Conservation (phyloP, 2,797 vertebrate genomes). For the Lates japonicus region DNA sequence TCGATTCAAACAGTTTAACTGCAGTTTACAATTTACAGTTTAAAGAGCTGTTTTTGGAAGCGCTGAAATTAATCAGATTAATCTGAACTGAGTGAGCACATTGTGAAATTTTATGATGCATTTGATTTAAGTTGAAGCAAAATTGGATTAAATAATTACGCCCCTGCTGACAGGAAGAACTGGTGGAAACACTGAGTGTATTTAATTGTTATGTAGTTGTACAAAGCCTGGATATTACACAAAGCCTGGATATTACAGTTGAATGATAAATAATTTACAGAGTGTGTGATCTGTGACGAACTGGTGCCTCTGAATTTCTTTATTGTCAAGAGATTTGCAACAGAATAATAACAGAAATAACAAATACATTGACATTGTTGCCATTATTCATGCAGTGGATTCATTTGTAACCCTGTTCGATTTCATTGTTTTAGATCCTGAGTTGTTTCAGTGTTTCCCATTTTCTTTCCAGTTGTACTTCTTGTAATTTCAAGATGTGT, state of each 20-base stretch:
- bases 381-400: too few species aligned
- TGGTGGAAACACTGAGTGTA: background rate
- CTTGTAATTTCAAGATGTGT: too few species aligned
- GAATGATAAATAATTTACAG: background rate
- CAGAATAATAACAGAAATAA: too few species aligned
- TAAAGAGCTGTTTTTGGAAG: constrained; percentile 5
- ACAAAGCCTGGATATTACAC: background rate
- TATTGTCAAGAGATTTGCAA: too few species aligned
- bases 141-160: constrained; percentile 32
- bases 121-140: constrained; percentile 33
- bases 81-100: background rate
- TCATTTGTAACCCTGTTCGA: too few species aligned
- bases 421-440: too few species aligned
- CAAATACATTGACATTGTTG: too few species aligned
- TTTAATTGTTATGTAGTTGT: background rate
- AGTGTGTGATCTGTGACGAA: background rate
- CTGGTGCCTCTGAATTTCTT: too few species aligned
- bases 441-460: too few species aligned
- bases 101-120: too few species aligned
- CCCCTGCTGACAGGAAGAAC: constrained; percentile 26
- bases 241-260: constrained; percentile 9
- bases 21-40: background rate
- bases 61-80: constrained; percentile 13
- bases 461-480: too few species aligned
- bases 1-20: constrained; percentile 17